Conservation (phyloP, 2,888 invertebrate genomes). For the Stratiomys singularior region DNA sequence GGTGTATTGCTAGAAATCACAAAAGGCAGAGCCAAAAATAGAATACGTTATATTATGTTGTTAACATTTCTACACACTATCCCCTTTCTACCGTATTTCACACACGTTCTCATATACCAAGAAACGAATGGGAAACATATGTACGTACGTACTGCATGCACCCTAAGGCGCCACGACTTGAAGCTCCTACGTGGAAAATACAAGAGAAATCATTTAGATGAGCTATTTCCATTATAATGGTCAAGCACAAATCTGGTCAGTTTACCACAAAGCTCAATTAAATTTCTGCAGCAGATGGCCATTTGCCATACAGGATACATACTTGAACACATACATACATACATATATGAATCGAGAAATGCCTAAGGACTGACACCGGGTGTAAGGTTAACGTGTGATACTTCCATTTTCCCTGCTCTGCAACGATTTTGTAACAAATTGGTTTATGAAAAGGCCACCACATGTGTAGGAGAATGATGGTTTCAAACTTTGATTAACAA, state of each 20-base stretch:
- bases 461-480: too few relatives aligned
- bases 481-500: too few relatives aligned
- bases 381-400: neutral
- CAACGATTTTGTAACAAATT: neutral
- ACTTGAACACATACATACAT: neutral
- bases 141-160: neutral
- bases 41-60: too few relatives aligned
- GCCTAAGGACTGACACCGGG: neutral
- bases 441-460: neutral
- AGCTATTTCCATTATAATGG: constrained; percentile 48
- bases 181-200: constrained; percentile 27
- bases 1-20: too few relatives aligned
- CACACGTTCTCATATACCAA: neutral
- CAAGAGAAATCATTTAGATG: constrained; percentile 50
- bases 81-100: neutral
- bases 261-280: constrained; percentile 49
- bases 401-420: neutral
- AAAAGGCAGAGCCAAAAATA: too few relatives aligned
- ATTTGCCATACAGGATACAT: constrained; percentile 36
- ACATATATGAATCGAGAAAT: too few relatives aligned
- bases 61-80: too few relatives aligned
- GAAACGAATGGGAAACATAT: neutral
- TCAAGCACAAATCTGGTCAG: constrained; percentile 47
- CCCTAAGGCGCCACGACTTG: neutral
- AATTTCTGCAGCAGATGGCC: constrained; percentile 49